Evolutionary conservation across 2,797 vertebrate genomes (phyloP).

Genomic region (Scomberomorus guttatus): DNA sequence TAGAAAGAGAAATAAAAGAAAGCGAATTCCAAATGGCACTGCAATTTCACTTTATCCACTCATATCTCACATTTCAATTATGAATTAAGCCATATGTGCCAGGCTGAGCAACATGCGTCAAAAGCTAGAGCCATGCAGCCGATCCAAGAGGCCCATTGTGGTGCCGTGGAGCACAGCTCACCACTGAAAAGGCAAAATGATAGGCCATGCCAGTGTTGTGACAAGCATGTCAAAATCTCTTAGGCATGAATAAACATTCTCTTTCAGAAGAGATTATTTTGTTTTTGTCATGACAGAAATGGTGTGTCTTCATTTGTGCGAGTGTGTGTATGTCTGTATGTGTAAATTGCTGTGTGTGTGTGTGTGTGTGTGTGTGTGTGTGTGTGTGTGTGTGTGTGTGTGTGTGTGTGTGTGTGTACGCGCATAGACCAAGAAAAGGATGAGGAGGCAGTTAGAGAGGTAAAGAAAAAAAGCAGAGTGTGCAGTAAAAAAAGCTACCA

Average conservation of each 20-base stretch:
- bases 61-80: slow-evolving; percentile 46
- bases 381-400: slow-evolving; percentile 11
- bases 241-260: slow-evolving; percentile 68
- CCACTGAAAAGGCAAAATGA: slow-evolving; percentile 63
- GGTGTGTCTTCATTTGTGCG: slow-evolving; percentile 15
- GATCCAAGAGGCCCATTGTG: slow-evolving; percentile 45
- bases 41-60: slow-evolving; percentile 26
- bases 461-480: slow-evolving; percentile 24
- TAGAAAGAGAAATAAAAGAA: background rate
- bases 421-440: slow-evolving; percentile 13
- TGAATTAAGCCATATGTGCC: slow-evolving; percentile 17
- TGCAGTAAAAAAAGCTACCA: background rate
- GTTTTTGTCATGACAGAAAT: slow-evolving; percentile 60
- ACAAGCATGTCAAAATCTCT: slow-evolving; percentile 76
- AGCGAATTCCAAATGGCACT: background rate
- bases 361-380: slow-evolving; percentile 7
- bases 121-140: slow-evolving; percentile 37
- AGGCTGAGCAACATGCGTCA: slow-evolving; percentile 30
- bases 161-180: slow-evolving; percentile 40
- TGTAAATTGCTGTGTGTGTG: slow-evolving; percentile 16
- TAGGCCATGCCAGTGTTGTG: slow-evolving; percentile 63
- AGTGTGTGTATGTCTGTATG: background rate
- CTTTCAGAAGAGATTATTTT: slow-evolving; percentile 77
- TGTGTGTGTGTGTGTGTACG: slow-evolving; percentile 20
- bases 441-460: slow-evolving; percentile 24